phyloP scores from a whole-genome alignment of 2,888 invertebrate genomes.

The Ectobius pallidus region DNA sequence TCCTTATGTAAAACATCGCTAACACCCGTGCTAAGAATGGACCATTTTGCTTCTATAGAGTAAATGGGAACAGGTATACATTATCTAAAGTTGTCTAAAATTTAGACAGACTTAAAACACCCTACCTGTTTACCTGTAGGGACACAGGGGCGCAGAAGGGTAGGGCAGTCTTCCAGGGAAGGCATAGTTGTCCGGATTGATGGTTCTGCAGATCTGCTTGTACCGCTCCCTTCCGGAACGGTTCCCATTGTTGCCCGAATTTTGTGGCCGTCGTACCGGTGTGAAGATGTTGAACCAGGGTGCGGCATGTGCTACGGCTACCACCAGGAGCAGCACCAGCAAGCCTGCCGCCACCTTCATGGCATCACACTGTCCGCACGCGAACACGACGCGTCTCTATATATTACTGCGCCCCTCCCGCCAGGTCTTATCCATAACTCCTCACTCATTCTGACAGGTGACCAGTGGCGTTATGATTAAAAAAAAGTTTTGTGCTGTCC shows the following conservation, averaged over 20 bases:
- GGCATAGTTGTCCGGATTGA: slow-evolving; percentile 64
- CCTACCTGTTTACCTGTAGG: slow-evolving; percentile 53
- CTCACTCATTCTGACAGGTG: too few species aligned
- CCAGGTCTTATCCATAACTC: too few species aligned
- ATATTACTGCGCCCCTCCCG: neutral
- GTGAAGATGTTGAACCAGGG: slow-evolving; percentile 2
- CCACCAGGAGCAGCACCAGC: neutral
- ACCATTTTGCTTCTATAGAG: too few species aligned
- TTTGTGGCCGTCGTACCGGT: too few species aligned
- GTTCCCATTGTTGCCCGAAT: neutral
- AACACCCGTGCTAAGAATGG: too few species aligned
- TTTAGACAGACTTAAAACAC: too few species aligned
- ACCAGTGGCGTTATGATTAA: too few species aligned
- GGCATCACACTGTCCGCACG: neutral
- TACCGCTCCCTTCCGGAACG: slow-evolving; percentile 58
- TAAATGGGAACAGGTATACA: too few species aligned
- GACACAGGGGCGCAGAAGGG: slow-evolving; percentile 67
- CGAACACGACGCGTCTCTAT: neutral
- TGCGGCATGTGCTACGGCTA: neutral
- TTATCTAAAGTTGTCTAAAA: too few species aligned
- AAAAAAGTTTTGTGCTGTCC: too few species aligned
- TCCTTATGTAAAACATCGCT: too few species aligned
- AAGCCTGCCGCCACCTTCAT: neutral
- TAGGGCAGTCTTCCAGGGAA: slow-evolving; percentile 62
- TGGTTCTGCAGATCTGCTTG: slow-evolving; percentile 72